Percentiles rank a stretch among this genome's conserved stretches.
phyloP scores from a whole-genome alignment of 1,140 invertebrate genomes.

The Drosophila grimshawi region DNA sequence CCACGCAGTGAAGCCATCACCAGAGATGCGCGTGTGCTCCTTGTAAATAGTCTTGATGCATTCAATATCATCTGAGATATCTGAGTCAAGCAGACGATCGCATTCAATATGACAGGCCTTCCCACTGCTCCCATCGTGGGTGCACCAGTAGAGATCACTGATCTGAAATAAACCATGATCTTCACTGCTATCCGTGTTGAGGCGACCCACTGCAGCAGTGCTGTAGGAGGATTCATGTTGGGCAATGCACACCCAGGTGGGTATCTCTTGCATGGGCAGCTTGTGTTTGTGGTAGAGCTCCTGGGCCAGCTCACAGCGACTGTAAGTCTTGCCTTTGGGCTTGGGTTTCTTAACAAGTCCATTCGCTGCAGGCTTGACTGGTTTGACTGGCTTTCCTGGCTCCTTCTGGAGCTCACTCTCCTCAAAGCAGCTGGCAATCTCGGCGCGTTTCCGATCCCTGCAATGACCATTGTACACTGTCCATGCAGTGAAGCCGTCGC shows the following conservation, averaged over 20 bases:
- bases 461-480: conserved; percentile 72
- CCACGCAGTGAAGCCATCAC: conserved; percentile 90
- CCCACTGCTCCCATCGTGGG: conserved; percentile 85
- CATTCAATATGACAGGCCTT: conserved; percentile 88
- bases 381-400: not conserved
- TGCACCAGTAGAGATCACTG: conserved; percentile 90
- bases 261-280: conserved; percentile 86
- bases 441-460: conserved; percentile 39
- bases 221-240: conserved; percentile 89
- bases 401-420: not conserved
- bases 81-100: conserved; percentile 86
- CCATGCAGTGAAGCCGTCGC: conserved; percentile 90
- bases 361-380: not conserved
- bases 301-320: conserved; percentile 88
- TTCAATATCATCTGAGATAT: conserved; percentile 88
- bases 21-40: conserved; percentile 87
- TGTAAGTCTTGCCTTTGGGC: conserved; percentile 86
- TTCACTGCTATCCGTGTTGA: conserved; percentile 86
- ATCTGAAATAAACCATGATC: conserved; percentile 91
- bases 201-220: conserved; percentile 87
- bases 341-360: conserved; percentile 1
- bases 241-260: conserved; percentile 91
- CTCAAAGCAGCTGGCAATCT: conserved; percentile 62
- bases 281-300: conserved; percentile 86
- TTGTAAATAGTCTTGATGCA: conserved; percentile 87